Base-by-base conservation (phyloP, 2,888 invertebrate genomes). In the Atethmia centrago region DNA sequence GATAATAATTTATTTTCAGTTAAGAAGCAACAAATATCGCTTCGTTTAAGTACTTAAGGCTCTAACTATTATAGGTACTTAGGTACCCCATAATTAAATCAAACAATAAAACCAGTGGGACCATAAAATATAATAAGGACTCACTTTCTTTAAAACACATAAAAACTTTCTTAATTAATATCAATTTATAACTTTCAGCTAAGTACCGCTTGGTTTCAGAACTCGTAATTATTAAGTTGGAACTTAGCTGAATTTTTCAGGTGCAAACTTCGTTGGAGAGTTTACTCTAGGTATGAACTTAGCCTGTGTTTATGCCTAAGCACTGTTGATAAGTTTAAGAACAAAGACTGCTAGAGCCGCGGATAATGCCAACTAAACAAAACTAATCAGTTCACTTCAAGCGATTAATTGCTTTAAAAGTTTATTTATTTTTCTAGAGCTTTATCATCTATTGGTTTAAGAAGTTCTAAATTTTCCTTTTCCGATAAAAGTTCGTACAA, bases 291-390 rank as follows among this genome's bases (percentile, higher is more conserved):
- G 68, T 68, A 56, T 74, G 19, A 68, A 84, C 71, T 71, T 82
- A 59, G 71, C 25, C 42, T 25, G 47, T 21, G 79, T 69, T 84
- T 80, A 66, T 74, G 61, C 77, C 75, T 84, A 80, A 82, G 77
- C 69, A 71, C 71, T 53, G 65, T 75, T 83, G 75, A 83, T 79
- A 87, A 88, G 85, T 88, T 88, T 77, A 77, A 87, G 80, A 68
- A 84, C 80, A 70, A 65, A 79, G 74, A 76, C 73, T 62, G 65
- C 31, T 53, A 65, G 63, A 79, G 65, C 66, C 58, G 83, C 65
- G 72, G 63, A 70, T 71, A 72, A 66, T 78, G 73, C 56, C 58
- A 69, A 76, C 74, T 53, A 62, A 83, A 80, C 74, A 62, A 79
- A 85, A 82, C 74, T 76, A 78, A 78, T 84, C 76, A 70, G 62